Percentiles rank a stretch among this genome's conserved stretches.
Conservation (phyloP, 2,113 vertebrate genomes). For the Crotalus helleri region DNA sequence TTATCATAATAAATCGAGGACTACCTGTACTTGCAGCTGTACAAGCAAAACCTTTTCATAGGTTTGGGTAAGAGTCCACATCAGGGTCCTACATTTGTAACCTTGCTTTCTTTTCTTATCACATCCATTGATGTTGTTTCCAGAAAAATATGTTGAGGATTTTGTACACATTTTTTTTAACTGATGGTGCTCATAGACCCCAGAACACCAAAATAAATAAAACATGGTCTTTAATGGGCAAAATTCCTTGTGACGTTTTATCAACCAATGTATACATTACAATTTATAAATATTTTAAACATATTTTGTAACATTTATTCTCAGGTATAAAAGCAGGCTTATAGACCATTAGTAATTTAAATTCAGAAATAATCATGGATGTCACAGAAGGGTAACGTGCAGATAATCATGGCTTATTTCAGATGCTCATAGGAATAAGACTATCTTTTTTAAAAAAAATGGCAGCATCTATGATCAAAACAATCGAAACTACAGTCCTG, state of each 20-base stretch:
- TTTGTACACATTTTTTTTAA: neutral
- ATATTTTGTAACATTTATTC: neutral
- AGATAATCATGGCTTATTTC: neutral
- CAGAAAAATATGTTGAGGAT: neutral
- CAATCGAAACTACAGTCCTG: neutral
- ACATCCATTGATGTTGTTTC: neutral
- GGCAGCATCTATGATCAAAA: neutral
- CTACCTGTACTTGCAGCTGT: neutral
- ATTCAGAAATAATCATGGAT: neutral
- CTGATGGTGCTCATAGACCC: neutral
- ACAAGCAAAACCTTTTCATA: neutral
- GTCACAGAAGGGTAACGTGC: neutral
- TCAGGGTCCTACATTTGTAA: neutral
- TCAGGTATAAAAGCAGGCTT: neutral
- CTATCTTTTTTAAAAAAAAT: neutral
- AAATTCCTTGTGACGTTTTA: neutral
- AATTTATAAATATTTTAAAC: neutral
- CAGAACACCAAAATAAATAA: neutral
- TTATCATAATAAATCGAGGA: too few relatives aligned
- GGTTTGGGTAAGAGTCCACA: neutral
- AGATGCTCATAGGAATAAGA: neutral
- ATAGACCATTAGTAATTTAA: neutral
- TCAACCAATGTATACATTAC: neutral
- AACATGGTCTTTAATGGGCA: neutral
- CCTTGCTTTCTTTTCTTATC: neutral